Evolutionary conservation across 1,140 invertebrate species (phyloP), one percentile per base, ranked within the genome.

Genomic region (Drosophila cardini): DNA sequence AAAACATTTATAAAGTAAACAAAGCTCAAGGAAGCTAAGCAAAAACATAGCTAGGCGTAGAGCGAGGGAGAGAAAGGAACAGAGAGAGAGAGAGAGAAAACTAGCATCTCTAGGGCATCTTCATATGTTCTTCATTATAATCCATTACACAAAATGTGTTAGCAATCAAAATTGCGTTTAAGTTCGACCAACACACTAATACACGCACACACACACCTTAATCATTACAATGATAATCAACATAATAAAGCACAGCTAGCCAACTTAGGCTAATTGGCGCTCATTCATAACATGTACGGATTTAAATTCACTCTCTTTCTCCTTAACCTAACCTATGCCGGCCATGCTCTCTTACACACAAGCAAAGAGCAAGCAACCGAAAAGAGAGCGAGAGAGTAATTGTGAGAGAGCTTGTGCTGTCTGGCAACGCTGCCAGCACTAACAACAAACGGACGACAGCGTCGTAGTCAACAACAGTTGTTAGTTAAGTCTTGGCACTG

Each of bases 271-370:
- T 87, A 87, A 87, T 85, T 82, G 65, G 53, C 50, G 53, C 85
- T 86, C 81, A 85, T 85, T 85, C 78, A 85, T 82, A 81, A 73
- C 34, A 36, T 26, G 5, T 42, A 32, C 3, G 34, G 70, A 61
- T 13, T 70, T 61, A 32, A n/a, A 13, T 40, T 55, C 40, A 34
- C 70, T 55, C 56, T 60, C 16, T 13, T 34, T 21, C 8, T 4
- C 45, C 8, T 2, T 21, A 4, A n/a, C n/a, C n/a, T 48, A 26
- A 1, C 18, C 21, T 16, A 8, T 36, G 32, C 8, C 8, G 26
- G 43, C 53, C 21, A 26, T 32, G n/a, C 16, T 36, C 21, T 32
- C 42, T 53, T 53, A 53, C 16, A 34, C 2, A 4, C 10, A 32
- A 26, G 21, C 2, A 4, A 21, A 34, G 26, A 13, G 50, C 30